phyloP scores from a whole-genome alignment of 1,140 invertebrate species.

The Acromyrmex charruanus region DNA sequence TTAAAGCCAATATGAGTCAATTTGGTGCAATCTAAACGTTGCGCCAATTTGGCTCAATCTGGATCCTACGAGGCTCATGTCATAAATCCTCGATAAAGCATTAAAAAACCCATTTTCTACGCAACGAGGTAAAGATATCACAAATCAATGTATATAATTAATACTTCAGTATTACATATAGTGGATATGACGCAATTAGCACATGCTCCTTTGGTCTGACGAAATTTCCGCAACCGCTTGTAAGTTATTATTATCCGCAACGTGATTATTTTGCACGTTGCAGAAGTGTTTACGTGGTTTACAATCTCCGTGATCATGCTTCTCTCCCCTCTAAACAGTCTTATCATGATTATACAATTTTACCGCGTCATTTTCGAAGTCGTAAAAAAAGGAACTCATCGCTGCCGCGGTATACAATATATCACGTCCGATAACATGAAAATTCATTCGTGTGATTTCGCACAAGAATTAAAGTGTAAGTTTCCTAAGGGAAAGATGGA shows the following conservation, averaged over 20 bases:
- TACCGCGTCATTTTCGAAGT: constrained; percentile 16
- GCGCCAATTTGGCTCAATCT: neutral
- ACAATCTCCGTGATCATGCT: constrained; percentile 1
- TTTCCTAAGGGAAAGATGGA: neutral
- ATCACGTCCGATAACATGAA: neutral
- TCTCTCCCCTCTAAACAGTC: neutral
- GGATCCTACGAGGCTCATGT: neutral
- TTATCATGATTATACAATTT: constrained; percentile 54
- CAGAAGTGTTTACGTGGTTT: constrained; percentile 21
- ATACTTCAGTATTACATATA: neutral
- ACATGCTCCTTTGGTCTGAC: neutral
- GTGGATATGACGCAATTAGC: neutral
- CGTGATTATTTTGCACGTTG: neutral
- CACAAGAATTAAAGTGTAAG: neutral
- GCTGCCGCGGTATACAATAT: neutral
- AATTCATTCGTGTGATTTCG: neutral
- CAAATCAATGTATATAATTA: constrained; percentile 35
- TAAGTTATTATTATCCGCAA: constrained; percentile 15
- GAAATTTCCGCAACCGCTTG: neutral
- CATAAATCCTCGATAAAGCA: neutral
- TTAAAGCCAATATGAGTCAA: neutral
- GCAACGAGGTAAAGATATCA: constrained; percentile 48
- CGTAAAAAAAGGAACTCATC: neutral
- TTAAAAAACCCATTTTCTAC: constrained; percentile 28
- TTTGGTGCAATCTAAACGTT: neutral